Conservation (phyloP, 2,888 invertebrate genomes). For the Tubulanus polymorphus region DNA sequence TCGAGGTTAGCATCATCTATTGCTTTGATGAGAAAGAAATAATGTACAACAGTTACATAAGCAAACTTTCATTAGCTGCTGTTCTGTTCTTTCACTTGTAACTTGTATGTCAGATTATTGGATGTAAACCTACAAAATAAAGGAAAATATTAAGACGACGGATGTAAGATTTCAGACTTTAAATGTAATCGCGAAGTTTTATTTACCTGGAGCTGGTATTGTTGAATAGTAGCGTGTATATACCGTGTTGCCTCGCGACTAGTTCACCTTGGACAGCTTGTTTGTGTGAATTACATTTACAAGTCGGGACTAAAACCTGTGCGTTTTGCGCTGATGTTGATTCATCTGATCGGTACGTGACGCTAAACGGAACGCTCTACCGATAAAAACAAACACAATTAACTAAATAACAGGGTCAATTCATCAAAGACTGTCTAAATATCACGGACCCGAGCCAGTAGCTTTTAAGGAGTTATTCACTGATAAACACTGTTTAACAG, state of each 20-base stretch:
- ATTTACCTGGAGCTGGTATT: conserved; percentile 45
- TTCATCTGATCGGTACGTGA: conserved; percentile 29
- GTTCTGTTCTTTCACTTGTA: not conserved
- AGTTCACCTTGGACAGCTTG: conserved; percentile 41
- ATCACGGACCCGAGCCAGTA: too few relatives aligned
- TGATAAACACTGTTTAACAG: too few relatives aligned
- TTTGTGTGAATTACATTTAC: conserved; percentile 46
- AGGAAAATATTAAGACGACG: not conserved
- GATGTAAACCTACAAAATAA: not conserved
- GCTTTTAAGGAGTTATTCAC: too few relatives aligned
- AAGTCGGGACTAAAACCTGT: conserved; percentile 34
- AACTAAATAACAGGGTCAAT: not conserved
- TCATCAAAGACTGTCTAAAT: too few relatives aligned
- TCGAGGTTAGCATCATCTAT: too few relatives aligned
- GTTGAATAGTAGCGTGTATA: conserved; percentile 48
- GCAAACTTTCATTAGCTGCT: too few relatives aligned
- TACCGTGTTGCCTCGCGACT: conserved; percentile 39
- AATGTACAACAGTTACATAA: too few relatives aligned
- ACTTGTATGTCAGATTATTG: not conserved
- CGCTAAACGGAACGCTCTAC: conserved; percentile 45
- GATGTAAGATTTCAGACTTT: not conserved
- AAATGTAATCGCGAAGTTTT: not conserved
- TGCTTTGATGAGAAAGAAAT: too few relatives aligned
- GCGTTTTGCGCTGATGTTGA: conserved; percentile 21
- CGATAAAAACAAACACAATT: not conserved